These are phyloP conservation scores for Nomada fabriciana DNA, from an alignment of 2,888 invertebrate species.

Conservation along the genomic window DNA sequence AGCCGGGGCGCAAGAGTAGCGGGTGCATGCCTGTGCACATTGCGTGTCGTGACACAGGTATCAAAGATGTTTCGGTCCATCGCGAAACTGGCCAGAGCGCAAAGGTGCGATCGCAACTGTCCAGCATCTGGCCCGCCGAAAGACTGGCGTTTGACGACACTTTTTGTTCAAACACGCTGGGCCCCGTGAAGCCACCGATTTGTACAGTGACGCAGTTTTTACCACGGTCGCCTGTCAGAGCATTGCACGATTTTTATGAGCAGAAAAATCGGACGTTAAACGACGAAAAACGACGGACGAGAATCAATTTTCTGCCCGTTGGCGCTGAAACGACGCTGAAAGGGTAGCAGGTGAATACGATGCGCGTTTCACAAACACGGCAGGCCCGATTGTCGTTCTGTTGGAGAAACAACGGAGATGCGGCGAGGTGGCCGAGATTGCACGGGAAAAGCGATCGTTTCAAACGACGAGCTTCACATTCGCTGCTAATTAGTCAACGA, in stretches of 20 bases:
- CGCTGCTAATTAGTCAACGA: slow-evolving; percentile 56
- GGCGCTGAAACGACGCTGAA: neutral
- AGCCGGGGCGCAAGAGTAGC: slow-evolving; percentile 58
- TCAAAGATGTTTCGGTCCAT: slow-evolving; percentile 59
- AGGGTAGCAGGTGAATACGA: neutral
- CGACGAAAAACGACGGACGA: neutral
- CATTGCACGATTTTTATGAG: neutral
- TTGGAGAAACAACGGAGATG: neutral
- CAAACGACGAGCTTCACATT: slow-evolving; percentile 16
- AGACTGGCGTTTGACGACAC: neutral
- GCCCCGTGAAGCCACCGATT: slow-evolving; percentile 31
- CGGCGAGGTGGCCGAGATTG: slow-evolving; percentile 6
- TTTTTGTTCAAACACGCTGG: no score
- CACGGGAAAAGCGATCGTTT: slow-evolving; percentile 36
- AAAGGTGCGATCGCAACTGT: slow-evolving; percentile 18
- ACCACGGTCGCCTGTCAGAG: neutral
- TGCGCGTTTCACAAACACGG: no score
- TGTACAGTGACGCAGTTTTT: neutral
- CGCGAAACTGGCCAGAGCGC: slow-evolving; percentile 15
- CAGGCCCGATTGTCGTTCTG: neutral
- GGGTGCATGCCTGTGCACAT: slow-evolving; percentile 55
- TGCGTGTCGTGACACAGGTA: slow-evolving; percentile 32
- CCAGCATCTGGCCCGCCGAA: slow-evolving; percentile 29
- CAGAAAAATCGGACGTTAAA: neutral
- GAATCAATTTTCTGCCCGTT: slow-evolving; percentile 26